A percentile compares a stretch with the other conserved stretches of the same genome.
phyloP scores from a whole-genome alignment of 2,113 vertebrate species.

The Amazona guildingii region DNA sequence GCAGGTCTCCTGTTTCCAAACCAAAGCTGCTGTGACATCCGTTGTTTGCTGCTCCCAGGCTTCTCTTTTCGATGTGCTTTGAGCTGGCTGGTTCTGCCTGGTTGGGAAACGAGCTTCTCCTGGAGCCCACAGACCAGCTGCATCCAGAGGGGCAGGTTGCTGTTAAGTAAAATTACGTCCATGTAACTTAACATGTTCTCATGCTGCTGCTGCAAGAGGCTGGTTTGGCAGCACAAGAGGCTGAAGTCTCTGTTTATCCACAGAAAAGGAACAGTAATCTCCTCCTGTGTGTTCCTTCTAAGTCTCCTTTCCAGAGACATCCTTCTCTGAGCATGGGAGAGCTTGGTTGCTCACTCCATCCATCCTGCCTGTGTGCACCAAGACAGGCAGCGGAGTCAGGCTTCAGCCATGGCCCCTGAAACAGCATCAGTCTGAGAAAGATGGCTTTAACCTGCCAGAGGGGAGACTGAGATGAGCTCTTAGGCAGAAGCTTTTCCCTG shows the following conservation, averaged over 20 bases:
- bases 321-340: not conserved
- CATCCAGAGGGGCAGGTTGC: not conserved
- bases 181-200: not conserved
- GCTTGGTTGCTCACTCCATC: not conserved
- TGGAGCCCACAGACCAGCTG: not conserved
- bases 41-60: not conserved
- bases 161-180: not conserved
- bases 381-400: not conserved
- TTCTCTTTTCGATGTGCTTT: not conserved
- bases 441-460: not conserved
- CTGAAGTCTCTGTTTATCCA: not conserved
- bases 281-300: not conserved
- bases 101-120: not conserved
- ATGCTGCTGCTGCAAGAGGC: not conserved
- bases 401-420: not conserved
- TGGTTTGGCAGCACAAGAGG: not conserved
- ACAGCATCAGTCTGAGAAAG: not conserved
- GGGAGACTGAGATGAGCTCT: not conserved
- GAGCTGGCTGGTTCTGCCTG: not conserved
- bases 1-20: conserved; percentile 63
- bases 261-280: not conserved
- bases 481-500: not conserved
- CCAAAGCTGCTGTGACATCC: not conserved
- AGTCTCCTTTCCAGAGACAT: not conserved
- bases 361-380: not conserved